Evolutionary conservation across 2,113 vertebrate species (phyloP).

Genomic region (Neogobius melanostomus): DNA sequence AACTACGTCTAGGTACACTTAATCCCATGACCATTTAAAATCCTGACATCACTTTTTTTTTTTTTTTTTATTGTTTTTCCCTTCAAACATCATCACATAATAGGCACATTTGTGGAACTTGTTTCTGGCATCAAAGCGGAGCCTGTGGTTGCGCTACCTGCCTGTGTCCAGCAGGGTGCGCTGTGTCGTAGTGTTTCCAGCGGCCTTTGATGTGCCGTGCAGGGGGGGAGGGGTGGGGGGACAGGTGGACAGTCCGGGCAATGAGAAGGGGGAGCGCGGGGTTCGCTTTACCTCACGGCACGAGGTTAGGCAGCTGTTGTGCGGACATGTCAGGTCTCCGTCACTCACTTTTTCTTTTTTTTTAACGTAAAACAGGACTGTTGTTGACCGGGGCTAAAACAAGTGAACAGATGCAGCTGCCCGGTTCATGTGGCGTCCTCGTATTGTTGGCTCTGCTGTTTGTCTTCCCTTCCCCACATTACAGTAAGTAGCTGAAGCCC

Average conservation of each 20-base stretch:
- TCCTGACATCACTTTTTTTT: not conserved
- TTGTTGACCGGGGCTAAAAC: slow-evolving; percentile 39
- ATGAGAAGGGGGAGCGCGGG: slow-evolving; percentile 17
- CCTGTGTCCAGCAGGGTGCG: slow-evolving; percentile 57
- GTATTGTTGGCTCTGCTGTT: slow-evolving; percentile 23
- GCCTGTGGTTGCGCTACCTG: slow-evolving; percentile 29
- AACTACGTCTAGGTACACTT: not conserved
- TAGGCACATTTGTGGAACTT: not conserved
- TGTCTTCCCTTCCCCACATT: slow-evolving; percentile 19
- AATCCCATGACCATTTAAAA: not conserved
- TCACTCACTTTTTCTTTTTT: slow-evolving; percentile 11
- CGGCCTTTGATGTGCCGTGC: slow-evolving; percentile 20
- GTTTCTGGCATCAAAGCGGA: not conserved
- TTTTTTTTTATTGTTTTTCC: not conserved
- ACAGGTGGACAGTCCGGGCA: slow-evolving; percentile 46
- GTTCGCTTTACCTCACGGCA: slow-evolving; percentile 14
- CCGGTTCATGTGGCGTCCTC: slow-evolving; percentile 9
- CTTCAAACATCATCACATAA: not conserved
- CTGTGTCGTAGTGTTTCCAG: slow-evolving; percentile 64
- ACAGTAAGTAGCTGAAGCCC: slow-evolving; percentile 21
- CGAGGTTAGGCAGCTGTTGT: not conserved
- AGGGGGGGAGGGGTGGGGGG: slow-evolving; percentile 21
- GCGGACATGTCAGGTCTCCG: not conserved
- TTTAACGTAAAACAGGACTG: slow-evolving; percentile 20
- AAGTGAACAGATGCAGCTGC: slow-evolving; percentile 49